phyloP scores from a whole-genome alignment of 2,113 vertebrate genomes.

The Lonchura striata region DNA sequence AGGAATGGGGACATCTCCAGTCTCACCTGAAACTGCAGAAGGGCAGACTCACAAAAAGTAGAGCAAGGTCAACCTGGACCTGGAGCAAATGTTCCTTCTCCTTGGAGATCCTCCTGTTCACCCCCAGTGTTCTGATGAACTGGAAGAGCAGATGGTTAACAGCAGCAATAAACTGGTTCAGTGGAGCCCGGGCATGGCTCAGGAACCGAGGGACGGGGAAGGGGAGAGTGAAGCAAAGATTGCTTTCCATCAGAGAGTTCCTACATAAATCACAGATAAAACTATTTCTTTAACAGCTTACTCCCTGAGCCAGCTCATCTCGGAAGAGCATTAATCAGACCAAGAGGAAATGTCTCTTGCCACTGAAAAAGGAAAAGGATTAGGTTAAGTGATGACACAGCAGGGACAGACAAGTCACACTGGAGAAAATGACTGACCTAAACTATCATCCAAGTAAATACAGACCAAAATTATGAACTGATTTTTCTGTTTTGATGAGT shows the following conservation, averaged over 20 bases:
- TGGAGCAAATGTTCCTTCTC: not conserved
- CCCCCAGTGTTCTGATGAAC: not conserved
- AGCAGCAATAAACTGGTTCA: not conserved
- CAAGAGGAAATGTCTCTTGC: slow-evolving; percentile 15
- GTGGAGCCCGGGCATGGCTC: not conserved
- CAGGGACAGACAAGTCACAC: not conserved
- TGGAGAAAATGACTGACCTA: slow-evolving; percentile 13
- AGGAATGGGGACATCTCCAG: rapidly evolving
- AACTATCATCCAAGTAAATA: slow-evolving; percentile 10
- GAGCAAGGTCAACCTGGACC: not conserved
- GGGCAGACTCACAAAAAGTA: not conserved
- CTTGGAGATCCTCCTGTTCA: not conserved
- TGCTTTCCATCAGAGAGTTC: not conserved
- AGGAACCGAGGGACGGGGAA: not conserved
- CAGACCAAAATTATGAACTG: not conserved
- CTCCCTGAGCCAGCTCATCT: not conserved
- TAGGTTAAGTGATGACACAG: slow-evolving; percentile 12
- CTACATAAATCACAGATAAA: slow-evolving; percentile 6
- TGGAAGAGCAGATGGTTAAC: not conserved
- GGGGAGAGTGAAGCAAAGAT: not conserved
- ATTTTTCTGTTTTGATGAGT: slow-evolving; percentile 18
- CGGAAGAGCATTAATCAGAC: slow-evolving; percentile 19
- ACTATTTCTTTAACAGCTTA: not conserved
- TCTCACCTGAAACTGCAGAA: not conserved
- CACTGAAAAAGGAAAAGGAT: slow-evolving; percentile 21